These are phyloP conservation scores for Coelopa pilipes DNA, from an alignment of 2,888 invertebrate genomes.

Conservation along the genomic window DNA sequence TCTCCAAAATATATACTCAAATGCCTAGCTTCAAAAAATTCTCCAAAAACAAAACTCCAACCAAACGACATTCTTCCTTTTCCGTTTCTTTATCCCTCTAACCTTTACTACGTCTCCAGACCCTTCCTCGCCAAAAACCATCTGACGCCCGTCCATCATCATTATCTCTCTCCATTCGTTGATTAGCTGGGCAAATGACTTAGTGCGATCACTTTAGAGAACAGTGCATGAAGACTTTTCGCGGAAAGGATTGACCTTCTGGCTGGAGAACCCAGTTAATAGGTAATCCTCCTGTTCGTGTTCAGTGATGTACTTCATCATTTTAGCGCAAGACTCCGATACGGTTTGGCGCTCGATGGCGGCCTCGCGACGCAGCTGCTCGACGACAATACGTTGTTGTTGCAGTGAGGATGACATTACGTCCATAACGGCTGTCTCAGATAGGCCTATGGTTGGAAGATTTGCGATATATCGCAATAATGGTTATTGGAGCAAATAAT, in stretches of 20 bases:
- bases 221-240: constrained; percentile 92
- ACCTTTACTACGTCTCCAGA: constrained; percentile 37
- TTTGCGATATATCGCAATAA: constrained; percentile 5
- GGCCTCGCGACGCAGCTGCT: constrained; percentile 92
- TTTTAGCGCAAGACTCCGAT: constrained; percentile 92
- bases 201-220: constrained; percentile 70
- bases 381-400: constrained; percentile 90
- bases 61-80: neutral
- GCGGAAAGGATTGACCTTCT: constrained; percentile 95
- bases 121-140: constrained; percentile 31
- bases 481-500: constrained; percentile 7
- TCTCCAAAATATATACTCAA: constrained; percentile 16
- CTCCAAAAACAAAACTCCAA: constrained; percentile 22
- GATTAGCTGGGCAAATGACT: neutral
- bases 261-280: constrained; percentile 92
- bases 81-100: neutral
- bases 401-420: constrained; percentile 95
- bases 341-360: constrained; percentile 87
- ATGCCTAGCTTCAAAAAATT: neutral
- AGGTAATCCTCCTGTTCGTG: constrained; percentile 95
- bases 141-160: neutral
- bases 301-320: constrained; percentile 89
- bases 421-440: constrained; percentile 91
- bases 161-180: neutral
- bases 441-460: constrained; percentile 82